Evolutionary conservation across 1,140 invertebrate genomes (phyloP), one percentile per base, ranked within the genome.

Genomic region (Macrotrachela quadricornifera): DNA sequence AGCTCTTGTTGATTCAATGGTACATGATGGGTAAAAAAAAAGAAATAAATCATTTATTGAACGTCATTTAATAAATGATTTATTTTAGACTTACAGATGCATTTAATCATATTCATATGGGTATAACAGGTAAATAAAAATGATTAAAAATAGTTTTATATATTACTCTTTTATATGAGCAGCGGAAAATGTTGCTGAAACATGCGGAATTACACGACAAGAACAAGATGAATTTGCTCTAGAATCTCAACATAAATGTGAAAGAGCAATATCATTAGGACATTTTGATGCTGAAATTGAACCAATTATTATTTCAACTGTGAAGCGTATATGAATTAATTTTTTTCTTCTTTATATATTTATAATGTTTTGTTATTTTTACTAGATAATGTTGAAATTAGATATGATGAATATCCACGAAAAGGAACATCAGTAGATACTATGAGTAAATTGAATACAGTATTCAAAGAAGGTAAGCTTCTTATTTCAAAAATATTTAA

Each of bases 391-490:
- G 80, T 66, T 86, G 66, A 60, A 57, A 70, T 62, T 62, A 57
- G 42, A 10, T 59, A 60, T 52, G 70, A 71, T 63, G 70, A 71
- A 56, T 70, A 62, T 56, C 69, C 70, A n/a, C 50, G 62, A 52
- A 48, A 59, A 10, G 65, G 62, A 12, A 63, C 62, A 50, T 65
- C 62, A 10, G 38, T 65, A 15, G 66, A 69, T 51, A 61, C 54
- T 4, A 58, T 71, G 11, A 57, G 59, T 53, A 71, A 70, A 55
- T 55, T 71, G 17, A 51, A 58, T 46, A 63, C 70, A 1, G 77
- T 96, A 12, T 97, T 97, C 71, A 90, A 96, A 68, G 91, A 96
- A 70, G 79, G 21, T 30, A 30, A 30, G 8, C 8, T 30, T n/a
- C n/a, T n/a, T n/a, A 30, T 30, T 30, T 30, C 3, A 30, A 4